Percentiles rank a stretch among this genome's conserved stretches.
phyloP scores from a whole-genome alignment of 2,113 vertebrate genomes.

The Engystomops pustulosus region DNA sequence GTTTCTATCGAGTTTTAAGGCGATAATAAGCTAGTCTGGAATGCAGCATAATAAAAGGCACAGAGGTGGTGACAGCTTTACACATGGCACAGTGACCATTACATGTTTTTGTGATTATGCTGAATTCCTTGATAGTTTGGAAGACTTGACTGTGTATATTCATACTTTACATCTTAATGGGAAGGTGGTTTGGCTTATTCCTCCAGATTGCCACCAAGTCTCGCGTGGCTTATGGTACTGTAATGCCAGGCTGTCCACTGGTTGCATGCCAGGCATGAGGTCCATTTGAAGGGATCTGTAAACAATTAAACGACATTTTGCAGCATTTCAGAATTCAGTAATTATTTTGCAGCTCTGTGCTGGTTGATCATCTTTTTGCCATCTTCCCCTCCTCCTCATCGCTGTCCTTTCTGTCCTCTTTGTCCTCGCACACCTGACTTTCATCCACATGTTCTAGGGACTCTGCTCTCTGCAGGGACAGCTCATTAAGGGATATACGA shows the following conservation, averaged over 20 bases:
- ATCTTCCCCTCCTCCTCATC: constrained; percentile 34
- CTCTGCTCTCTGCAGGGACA: constrained; percentile 75
- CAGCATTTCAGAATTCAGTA: not conserved
- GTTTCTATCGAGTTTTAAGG: not conserved
- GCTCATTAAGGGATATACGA: constrained; percentile 72
- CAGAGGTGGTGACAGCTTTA: not conserved
- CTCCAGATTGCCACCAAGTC: too few species aligned
- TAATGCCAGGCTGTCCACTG: not conserved
- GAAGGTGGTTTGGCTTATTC: too few species aligned
- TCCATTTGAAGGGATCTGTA: not conserved
- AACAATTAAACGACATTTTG: not conserved
- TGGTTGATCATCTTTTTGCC: not conserved
- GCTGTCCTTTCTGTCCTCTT: constrained; percentile 67
- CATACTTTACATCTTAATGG: too few species aligned
- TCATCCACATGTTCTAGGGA: constrained; percentile 80
- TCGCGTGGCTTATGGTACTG: too few species aligned
- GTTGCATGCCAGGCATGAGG: not conserved
- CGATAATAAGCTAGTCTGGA: not conserved
- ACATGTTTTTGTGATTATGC: too few species aligned
- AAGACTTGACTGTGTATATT: not conserved
- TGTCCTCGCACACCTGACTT: constrained; percentile 64
- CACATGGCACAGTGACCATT: not conserved
- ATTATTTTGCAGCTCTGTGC: not conserved
- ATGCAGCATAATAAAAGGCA: not conserved
- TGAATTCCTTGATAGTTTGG: not conserved